These are phyloP conservation scores for Drosophila lacicola DNA, from an alignment of 2,888 invertebrate genomes.

Conservation along the genomic window DNA sequence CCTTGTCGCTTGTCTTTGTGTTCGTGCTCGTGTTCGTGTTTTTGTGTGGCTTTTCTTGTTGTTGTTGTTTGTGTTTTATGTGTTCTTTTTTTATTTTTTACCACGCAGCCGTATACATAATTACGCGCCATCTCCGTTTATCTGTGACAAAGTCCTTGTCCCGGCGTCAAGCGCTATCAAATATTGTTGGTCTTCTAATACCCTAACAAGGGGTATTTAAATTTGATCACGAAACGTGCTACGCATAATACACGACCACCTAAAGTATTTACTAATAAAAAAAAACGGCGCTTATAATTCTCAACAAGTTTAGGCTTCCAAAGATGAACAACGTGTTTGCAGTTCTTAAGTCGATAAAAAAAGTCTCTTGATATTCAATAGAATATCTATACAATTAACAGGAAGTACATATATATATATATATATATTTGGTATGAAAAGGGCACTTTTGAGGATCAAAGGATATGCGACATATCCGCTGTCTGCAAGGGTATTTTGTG, in stretches of 20 bases:
- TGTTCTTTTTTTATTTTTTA: constrained; percentile 36
- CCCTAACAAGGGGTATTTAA: background rate
- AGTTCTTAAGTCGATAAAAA: background rate
- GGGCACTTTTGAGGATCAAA: too few relatives aligned
- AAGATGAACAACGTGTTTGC: too few relatives aligned
- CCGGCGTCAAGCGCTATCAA: constrained; percentile 47
- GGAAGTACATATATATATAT: too few relatives aligned
- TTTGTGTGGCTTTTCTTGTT: constrained; percentile 22
- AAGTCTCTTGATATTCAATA: background rate
- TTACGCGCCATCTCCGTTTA: constrained; percentile 62
- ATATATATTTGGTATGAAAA: too few relatives aligned
- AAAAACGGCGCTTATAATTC: too few relatives aligned
- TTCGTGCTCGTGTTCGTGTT: constrained; percentile 27
- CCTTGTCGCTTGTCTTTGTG: constrained; percentile 13
- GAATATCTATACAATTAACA: too few relatives aligned
- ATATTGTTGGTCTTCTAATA: constrained; percentile 18
- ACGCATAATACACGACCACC: too few relatives aligned
- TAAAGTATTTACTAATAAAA: too few relatives aligned
- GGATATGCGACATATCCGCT: background rate
- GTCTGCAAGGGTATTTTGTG: constrained; percentile 6
- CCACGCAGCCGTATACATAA: constrained; percentile 65
- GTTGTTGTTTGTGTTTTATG: constrained; percentile 26
- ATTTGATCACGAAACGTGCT: background rate
- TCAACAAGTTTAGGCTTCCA: too few relatives aligned
- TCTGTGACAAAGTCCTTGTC: constrained; percentile 52